phyloP scores from a whole-genome alignment of 1,140 invertebrate species.

The Drosophila setifemur region DNA sequence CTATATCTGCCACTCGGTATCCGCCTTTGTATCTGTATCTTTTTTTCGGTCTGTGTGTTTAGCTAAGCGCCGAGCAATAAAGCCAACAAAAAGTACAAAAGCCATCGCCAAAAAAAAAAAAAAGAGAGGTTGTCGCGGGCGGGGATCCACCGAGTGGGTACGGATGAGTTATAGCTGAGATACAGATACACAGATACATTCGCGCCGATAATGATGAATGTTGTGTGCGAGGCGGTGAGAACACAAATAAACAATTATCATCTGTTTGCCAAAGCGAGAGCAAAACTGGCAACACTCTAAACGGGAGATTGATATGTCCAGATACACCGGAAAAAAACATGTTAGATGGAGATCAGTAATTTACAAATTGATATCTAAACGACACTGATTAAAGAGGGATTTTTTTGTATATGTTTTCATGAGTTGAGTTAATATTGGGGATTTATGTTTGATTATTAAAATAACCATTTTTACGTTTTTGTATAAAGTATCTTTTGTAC shows the following conservation, averaged over 20 bases:
- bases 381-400: too few species aligned
- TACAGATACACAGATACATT: constrained; percentile 29
- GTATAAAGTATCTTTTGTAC: too few species aligned
- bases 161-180: constrained; percentile 35
- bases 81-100: constrained; percentile 51
- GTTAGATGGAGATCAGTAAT: too few species aligned
- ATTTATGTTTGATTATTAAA: too few species aligned
- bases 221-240: constrained; percentile 16
- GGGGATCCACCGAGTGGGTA: background rate
- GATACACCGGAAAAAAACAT: background rate
- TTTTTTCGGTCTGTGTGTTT: constrained; percentile 16
- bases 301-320: constrained; percentile 15
- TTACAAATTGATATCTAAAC: too few species aligned
- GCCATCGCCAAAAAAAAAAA: constrained; percentile 14
- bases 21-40: constrained; percentile 10
- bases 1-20: background rate
- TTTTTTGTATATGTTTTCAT: too few species aligned
- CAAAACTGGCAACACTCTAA: constrained; percentile 5
- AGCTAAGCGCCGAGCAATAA: constrained; percentile 40
- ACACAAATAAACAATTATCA: constrained; percentile 45
- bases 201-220: constrained; percentile 27
- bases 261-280: constrained; percentile 10
- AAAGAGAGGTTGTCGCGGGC: background rate
- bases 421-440: too few species aligned
- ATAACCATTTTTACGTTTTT: too few species aligned